These are phyloP conservation scores for Noctua janthe DNA, from an alignment of 2,888 invertebrate genomes.

Conservation along the genomic window DNA sequence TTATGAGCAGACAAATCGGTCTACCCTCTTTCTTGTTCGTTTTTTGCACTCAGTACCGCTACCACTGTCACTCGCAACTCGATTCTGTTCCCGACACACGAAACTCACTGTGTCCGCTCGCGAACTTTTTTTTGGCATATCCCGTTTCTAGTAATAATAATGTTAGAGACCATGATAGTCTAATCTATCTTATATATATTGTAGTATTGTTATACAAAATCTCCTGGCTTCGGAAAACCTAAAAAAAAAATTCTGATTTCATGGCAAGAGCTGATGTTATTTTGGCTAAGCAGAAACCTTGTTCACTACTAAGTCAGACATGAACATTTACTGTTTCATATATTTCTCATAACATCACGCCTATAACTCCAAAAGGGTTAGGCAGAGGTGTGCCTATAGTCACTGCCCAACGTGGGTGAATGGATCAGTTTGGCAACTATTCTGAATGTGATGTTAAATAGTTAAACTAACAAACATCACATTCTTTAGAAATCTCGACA, in stretches of 20 bases:
- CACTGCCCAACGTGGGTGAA: not conserved
- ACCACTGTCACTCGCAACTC: too few species aligned
- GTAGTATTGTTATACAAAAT: not conserved
- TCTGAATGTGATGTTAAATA: not conserved
- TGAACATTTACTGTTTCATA: not conserved
- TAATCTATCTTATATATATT: not conserved
- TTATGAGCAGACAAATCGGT: too few species aligned
- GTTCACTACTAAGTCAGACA: not conserved
- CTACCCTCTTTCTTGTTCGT: too few species aligned
- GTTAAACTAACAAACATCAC: not conserved
- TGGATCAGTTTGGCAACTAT: not conserved
- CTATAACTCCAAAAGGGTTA: not conserved
- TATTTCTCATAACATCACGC: not conserved
- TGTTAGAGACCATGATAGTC: too few species aligned
- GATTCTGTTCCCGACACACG: too few species aligned
- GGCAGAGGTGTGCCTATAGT: not conserved
- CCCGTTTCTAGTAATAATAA: too few species aligned
- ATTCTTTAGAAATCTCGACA: not conserved
- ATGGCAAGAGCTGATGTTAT: not conserved
- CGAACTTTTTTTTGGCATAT: too few species aligned
- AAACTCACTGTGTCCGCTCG: too few species aligned
- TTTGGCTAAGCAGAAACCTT: not conserved
- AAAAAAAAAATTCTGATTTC: not conserved
- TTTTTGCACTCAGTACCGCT: too few species aligned
- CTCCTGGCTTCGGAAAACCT: not conserved